Conservation (phyloP, 2,888 invertebrate species). For the Synanthedon vespiformis region DNA sequence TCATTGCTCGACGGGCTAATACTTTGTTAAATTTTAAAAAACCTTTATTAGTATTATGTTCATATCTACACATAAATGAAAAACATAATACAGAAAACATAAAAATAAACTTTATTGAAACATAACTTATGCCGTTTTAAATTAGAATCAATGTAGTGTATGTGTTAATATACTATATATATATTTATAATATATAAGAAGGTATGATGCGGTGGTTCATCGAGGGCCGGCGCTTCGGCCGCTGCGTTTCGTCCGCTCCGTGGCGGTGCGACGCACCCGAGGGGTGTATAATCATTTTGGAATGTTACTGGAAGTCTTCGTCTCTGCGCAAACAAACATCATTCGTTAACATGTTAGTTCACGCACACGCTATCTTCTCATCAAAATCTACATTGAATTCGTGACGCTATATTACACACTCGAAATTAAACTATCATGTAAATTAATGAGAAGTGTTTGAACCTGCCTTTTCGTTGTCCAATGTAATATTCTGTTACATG, state of each 20-base stretch:
- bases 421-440: too few relatives aligned
- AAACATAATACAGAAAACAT: slow-evolving; percentile 56
- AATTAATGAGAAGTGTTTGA: too few relatives aligned
- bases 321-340: slow-evolving; percentile 64
- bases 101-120: slow-evolving; percentile 66
- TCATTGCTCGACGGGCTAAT: too few relatives aligned
- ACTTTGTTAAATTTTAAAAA: too few relatives aligned
- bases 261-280: slow-evolving; percentile 2
- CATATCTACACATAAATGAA: slow-evolving; percentile 24
- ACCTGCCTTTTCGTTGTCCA: too few relatives aligned
- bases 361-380: slow-evolving; percentile 7
- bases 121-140: slow-evolving; percentile 36
- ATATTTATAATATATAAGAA: slow-evolving; percentile 7
- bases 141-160: slow-evolving; percentile 34
- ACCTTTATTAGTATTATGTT: not conserved
- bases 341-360: slow-evolving; percentile 45
- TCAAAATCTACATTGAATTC: slow-evolving; percentile 3
- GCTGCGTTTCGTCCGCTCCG: slow-evolving; percentile 9
- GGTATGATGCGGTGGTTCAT: slow-evolving; percentile 6
- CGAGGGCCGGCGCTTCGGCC: slow-evolving; percentile 4
- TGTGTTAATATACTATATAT: slow-evolving; percentile 12
- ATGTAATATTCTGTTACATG: too few relatives aligned
- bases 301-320: slow-evolving; percentile 65
- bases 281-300: slow-evolving; percentile 51
- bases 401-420: too few relatives aligned